These are phyloP conservation scores for Dryadula phaetusa DNA, from an alignment of 2,888 invertebrate genomes.

Conservation along the genomic window DNA sequence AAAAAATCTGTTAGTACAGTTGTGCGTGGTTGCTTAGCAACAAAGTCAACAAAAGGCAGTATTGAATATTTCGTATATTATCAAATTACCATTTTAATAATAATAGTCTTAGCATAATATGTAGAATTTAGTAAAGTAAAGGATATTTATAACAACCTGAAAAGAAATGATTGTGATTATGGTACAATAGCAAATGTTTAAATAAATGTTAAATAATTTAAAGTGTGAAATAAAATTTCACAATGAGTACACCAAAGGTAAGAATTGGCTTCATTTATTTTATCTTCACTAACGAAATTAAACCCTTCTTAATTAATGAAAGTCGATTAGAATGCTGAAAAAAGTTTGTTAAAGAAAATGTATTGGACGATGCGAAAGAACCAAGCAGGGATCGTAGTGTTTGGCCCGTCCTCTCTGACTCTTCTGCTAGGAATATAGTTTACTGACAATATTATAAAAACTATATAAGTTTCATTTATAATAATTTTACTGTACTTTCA, in stretches of 20 bases:
- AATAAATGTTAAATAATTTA: too few relatives aligned
- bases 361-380: too few relatives aligned
- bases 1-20: background rate
- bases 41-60: slow-evolving; percentile 9
- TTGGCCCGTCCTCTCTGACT: too few relatives aligned
- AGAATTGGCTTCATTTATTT: slow-evolving; percentile 40
- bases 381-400: too few relatives aligned
- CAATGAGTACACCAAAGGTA: slow-evolving; percentile 67
- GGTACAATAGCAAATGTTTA: background rate
- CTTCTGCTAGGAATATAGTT: background rate
- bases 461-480: background rate
- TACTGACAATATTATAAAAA: background rate
- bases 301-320: too few relatives aligned
- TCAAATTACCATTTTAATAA: too few relatives aligned
- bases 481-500: slow-evolving; percentile 57
- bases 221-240: slow-evolving; percentile 9
- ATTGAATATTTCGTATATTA: background rate
- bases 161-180: background rate
- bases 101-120: too few relatives aligned
- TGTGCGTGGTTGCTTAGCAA: slow-evolving; percentile 37
- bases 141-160: background rate
- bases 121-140: background rate
- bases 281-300: background rate
- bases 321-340: background rate
- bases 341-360: background rate